A percentile compares a stretch with the other conserved stretches of the same genome.
Evolutionary conservation across 1,140 invertebrate genomes (phyloP).

Genomic region (Solen grandis): DNA sequence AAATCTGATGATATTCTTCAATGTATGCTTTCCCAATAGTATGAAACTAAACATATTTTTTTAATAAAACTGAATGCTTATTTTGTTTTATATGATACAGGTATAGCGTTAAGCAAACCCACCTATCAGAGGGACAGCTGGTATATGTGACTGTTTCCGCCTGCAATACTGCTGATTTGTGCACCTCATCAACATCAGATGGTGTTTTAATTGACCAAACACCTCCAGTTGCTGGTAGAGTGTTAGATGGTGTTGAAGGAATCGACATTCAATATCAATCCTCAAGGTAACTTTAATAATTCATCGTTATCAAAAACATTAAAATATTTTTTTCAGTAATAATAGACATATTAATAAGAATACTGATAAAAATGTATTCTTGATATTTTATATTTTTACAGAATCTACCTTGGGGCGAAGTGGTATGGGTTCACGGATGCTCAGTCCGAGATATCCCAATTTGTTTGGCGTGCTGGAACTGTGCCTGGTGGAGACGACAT

Average conservation of each 20-base stretch:
- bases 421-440: constrained; percentile 60
- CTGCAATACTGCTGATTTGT: constrained; percentile 64
- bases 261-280: constrained; percentile 66
- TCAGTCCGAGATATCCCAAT: constrained; percentile 55
- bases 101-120: constrained; percentile 44
- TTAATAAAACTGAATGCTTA: neutral
- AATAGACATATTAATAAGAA: too few species aligned
- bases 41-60: neutral
- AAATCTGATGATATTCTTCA: too few species aligned
- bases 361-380: too few species aligned
- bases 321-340: too few species aligned
- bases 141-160: constrained; percentile 67
- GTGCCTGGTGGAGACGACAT: constrained; percentile 52
- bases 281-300: too few species aligned
- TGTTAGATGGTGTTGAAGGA: constrained; percentile 59
- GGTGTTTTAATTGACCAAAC: constrained; percentile 67
- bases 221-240: constrained; percentile 58
- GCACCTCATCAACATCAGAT: constrained; percentile 62
- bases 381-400: neutral
- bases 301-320: too few species aligned
- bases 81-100: too few species aligned
- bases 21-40: too few species aligned
- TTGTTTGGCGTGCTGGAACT: constrained; percentile 59
- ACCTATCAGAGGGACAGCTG: constrained; percentile 55
- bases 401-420: constrained; percentile 21